These are phyloP conservation scores for Deroplatys truncata DNA, from an alignment of 2,888 invertebrate genomes.

Conservation along the genomic window DNA sequence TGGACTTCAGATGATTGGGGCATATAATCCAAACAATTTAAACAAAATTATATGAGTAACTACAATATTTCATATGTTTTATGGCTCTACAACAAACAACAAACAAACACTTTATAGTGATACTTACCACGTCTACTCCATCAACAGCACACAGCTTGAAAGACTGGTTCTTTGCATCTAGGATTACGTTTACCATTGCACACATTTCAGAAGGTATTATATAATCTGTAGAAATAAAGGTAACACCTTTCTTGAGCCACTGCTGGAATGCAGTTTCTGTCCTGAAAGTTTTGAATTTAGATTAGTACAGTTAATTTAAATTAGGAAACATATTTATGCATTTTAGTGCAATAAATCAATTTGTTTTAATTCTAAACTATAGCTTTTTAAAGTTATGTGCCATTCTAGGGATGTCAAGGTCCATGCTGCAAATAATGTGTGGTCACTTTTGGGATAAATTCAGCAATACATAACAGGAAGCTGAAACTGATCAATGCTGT, in stretches of 20 bases:
- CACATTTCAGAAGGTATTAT: constrained; percentile 97
- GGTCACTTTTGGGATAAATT: too few relatives aligned
- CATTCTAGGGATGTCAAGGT: too few relatives aligned
- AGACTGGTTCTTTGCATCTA: constrained; percentile 95
- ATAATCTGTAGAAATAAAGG: constrained; percentile 94
- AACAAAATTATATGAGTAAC: too few relatives aligned
- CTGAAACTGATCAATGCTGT: too few relatives aligned
- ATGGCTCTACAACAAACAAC: too few relatives aligned
- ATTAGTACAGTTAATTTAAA: background rate
- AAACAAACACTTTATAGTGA: background rate
- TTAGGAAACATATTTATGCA: background rate
- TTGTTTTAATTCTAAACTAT: background rate
- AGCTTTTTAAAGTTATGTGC: too few relatives aligned
- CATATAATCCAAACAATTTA: too few relatives aligned
- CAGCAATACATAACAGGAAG: too few relatives aligned
- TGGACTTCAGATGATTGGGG: too few relatives aligned
- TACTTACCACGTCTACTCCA: constrained; percentile 85
- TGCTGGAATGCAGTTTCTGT: constrained; percentile 86
- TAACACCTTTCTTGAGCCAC: constrained; percentile 88
- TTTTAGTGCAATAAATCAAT: background rate
- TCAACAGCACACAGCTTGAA: constrained; percentile 94
- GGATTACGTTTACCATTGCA: constrained; percentile 98
- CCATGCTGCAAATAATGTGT: too few relatives aligned
- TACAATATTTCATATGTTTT: too few relatives aligned
- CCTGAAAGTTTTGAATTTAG: constrained; percentile 39